Evolutionary conservation across 2,888 invertebrate genomes (phyloP), one percentile per base, ranked within the genome.

Genomic region (Adelognathus sp.): DNA sequence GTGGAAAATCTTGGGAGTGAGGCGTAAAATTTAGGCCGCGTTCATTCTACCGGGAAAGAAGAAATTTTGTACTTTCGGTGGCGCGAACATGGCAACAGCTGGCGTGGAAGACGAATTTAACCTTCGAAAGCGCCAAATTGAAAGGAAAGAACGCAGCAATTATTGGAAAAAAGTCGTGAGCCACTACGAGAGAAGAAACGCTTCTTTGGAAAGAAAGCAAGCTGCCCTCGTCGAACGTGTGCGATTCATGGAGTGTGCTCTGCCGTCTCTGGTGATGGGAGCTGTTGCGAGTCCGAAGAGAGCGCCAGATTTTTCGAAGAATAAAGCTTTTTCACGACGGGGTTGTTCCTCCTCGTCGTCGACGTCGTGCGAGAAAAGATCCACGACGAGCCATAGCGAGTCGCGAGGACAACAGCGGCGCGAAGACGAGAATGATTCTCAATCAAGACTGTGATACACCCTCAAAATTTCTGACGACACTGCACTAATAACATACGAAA

Each of bases 241-340:
- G 4, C 82, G 81, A 46, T 85, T 87, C 39, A 88, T 88, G 85
- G 88, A 88, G 50, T 87, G 85, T 39, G 85, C 87, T 3, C 76
- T 89, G 33, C 87, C 88, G 0, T 85, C 87, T 3, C 76, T 89
- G 24, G 54, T 88, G 4, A 84, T 88, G 83, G 81, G 84, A 0
- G 84, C 83, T 2, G 79, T 84, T 9, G 82, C 83, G 11, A 81
- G 80, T 50, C 63, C 74, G 7, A 81, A 79, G 18, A 67, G 66
- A 39, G 36, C 33, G 44, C 36, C 76, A 4, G 69, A 41, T 54
- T 3, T n/a, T n/a, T 29, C 54, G 29, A 39, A 2, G 5, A n/a
- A 29, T 27, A 29, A 67, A 3, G 6, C 27, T 7, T 36, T 27
- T 9, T 36, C 52, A n/a, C 24, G 64, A 2, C 50, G 52, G 36